phyloP scores from a whole-genome alignment of 2,113 vertebrate genomes.

The Urocynchramus pylzowi region DNA sequence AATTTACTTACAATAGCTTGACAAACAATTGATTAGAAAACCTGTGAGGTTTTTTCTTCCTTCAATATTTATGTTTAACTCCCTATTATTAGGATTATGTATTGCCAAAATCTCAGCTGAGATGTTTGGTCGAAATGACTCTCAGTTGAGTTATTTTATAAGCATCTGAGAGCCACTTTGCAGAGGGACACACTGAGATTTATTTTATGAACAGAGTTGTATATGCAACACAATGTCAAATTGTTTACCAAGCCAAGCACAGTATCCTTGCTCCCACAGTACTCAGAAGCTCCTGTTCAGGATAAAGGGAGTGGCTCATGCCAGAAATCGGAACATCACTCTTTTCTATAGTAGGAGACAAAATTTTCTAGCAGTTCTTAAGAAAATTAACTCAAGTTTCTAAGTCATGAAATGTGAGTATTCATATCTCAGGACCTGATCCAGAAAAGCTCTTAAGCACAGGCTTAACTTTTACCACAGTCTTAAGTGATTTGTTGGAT shows the following conservation, averaged over 20 bases:
- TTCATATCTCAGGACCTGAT: not conserved
- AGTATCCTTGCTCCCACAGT: not conserved
- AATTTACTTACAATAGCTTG: not conserved
- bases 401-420: not conserved
- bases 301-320: not conserved
- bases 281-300: not conserved
- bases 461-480: not conserved
- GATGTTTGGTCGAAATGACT: not conserved
- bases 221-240: not conserved
- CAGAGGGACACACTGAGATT: not conserved
- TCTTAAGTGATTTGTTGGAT: conserved; percentile 14
- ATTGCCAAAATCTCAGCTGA: not conserved
- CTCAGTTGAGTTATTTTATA: not conserved
- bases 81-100: not conserved
- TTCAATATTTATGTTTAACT: not conserved
- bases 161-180: not conserved
- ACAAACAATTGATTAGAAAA: not conserved
- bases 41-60: not conserved
- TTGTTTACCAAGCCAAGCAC: not conserved
- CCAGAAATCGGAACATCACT: not conserved
- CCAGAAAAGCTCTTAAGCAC: conserved; percentile 39
- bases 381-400: not conserved
- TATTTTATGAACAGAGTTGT: not conserved
- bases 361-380: not conserved
- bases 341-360: not conserved